phyloP scores from a whole-genome alignment of 2,113 vertebrate genomes.

The Pheucticus melanocephalus region DNA sequence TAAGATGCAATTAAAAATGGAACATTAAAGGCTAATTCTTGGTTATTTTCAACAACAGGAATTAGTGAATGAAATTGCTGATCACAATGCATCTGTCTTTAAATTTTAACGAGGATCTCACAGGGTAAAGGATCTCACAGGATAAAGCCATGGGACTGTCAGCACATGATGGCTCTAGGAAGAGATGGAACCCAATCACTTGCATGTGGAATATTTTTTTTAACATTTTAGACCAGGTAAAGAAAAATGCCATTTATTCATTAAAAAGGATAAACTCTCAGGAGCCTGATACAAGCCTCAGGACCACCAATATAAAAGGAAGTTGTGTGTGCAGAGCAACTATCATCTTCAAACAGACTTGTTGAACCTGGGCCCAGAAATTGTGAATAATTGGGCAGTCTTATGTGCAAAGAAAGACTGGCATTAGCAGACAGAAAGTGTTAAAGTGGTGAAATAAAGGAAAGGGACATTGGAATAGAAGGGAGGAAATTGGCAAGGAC shows the following conservation, averaged over 20 bases:
- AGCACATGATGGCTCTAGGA: background rate
- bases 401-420: background rate
- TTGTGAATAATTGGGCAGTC: background rate
- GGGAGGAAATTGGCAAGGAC: background rate
- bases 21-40: background rate
- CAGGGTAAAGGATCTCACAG: too few species aligned
- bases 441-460: background rate
- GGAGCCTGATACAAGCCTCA: background rate
- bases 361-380: slow-evolving; percentile 8
- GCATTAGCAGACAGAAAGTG: background rate
- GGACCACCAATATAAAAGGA: background rate
- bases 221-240: background rate
- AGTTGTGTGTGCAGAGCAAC: background rate
- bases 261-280: background rate
- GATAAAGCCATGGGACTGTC: background rate
- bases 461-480: background rate
- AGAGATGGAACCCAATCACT: background rate
- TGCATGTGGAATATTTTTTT: background rate
- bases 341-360: background rate
- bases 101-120: background rate
- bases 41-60: background rate
- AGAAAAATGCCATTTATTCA: background rate
- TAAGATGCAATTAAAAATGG: background rate
- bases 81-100: background rate
- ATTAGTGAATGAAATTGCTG: background rate